These are phyloP conservation scores for Sisyra terminalis DNA, from an alignment of 2,888 invertebrate species.

Conservation along the genomic window DNA sequence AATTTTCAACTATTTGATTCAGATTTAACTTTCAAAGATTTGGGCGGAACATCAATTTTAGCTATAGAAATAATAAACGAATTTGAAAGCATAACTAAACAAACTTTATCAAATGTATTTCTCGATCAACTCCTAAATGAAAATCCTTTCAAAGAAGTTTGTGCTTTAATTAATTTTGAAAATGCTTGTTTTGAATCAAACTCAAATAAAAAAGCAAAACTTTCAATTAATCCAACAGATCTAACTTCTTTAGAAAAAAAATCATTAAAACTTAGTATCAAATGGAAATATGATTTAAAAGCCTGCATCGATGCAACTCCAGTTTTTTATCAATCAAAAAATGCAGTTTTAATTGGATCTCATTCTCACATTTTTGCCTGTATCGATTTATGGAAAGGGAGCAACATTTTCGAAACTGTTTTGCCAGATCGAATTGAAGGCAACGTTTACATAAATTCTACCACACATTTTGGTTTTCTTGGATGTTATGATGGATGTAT, in stretches of 20 bases:
- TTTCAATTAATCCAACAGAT: slow-evolving; percentile 5
- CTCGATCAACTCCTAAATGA: slow-evolving; percentile 35
- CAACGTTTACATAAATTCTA: slow-evolving; percentile 25
- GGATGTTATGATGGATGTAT: slow-evolving; percentile 64
- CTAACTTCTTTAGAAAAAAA: slow-evolving; percentile 8
- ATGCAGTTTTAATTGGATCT: slow-evolving; percentile 41
- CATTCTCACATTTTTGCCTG: slow-evolving; percentile 58
- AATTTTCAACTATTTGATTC: slow-evolving; percentile 13
- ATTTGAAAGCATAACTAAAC: slow-evolving; percentile 28
- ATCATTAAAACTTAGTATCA: slow-evolving; percentile 14
- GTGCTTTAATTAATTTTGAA: slow-evolving; percentile 7
- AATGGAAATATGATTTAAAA: slow-evolving; percentile 42
- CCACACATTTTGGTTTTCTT: slow-evolving; percentile 37
- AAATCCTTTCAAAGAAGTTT: slow-evolving; percentile 24
- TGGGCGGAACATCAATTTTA: slow-evolving; percentile 56
- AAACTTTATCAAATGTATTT: slow-evolving; percentile 30
- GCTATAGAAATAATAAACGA: slow-evolving; percentile 45
- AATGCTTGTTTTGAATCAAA: background rate
- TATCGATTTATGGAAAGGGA: slow-evolving; percentile 35
- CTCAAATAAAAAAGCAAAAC: slow-evolving; percentile 4
- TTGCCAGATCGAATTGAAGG: slow-evolving; percentile 58
- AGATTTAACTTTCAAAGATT: slow-evolving; percentile 31
- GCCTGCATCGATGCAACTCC: slow-evolving; percentile 79
- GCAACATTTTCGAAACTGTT: slow-evolving; percentile 27
- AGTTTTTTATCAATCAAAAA: slow-evolving; percentile 32